Evolutionary conservation across 2,113 vertebrate species (phyloP).

Genomic region (Pseudorectes ferrugineus): DNA sequence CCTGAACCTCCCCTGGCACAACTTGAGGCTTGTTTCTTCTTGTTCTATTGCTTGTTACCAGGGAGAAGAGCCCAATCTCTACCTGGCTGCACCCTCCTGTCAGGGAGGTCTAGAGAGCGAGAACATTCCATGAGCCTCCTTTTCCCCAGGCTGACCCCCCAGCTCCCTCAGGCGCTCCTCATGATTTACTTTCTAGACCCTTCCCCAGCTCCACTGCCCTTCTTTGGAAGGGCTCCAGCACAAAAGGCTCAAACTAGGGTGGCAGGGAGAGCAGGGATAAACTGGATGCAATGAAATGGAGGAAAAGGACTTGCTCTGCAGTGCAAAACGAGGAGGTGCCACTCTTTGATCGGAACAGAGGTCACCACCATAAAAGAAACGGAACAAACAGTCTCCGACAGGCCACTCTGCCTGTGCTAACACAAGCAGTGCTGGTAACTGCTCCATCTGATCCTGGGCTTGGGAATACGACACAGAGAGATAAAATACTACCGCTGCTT

Average conservation of each 20-base stretch:
- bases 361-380: background rate
- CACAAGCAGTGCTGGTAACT: background rate
- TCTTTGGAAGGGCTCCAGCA: background rate
- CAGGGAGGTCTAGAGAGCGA: background rate
- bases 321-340: background rate
- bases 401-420: background rate
- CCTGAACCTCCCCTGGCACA: background rate
- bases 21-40: background rate
- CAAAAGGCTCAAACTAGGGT: background rate
- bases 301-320: background rate
- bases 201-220: background rate
- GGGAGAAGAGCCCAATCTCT: background rate
- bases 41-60: background rate
- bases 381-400: background rate
- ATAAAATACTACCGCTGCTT: background rate
- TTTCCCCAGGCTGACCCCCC: background rate
- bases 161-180: background rate
- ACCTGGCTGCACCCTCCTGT: background rate
- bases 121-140: background rate
- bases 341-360: conserved; percentile 1
- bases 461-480: rapidly evolving
- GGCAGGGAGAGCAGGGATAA: background rate
- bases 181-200: no score
- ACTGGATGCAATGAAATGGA: background rate
- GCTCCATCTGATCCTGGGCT: background rate